Base-by-base conservation (phyloP, 2,888 invertebrate species). In the Metellina segmentata region DNA sequence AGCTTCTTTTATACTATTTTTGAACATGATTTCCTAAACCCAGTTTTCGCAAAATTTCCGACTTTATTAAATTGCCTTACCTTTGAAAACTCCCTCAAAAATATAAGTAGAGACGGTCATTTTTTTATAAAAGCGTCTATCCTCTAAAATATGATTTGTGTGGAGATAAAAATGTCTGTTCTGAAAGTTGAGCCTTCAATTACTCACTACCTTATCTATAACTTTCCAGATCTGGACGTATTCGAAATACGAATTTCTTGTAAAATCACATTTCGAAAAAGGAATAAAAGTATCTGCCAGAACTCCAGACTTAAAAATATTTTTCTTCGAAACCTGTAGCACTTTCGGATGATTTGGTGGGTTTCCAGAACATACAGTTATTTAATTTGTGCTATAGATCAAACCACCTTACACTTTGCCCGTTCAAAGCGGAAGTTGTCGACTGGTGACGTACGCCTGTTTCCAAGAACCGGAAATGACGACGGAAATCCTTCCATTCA, bases 401-500 rank as follows among this genome's bases (percentile, higher is more conserved):
- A 61, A 8, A 19, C 53, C 51, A 13, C n/a, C 77, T 85, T 74
- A 83, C 72, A 6, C 52, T 83, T 72, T 74, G 51, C 71, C 83
- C 19, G 51, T 74, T 51, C 72, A 20, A 77, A 86, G 49, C 86
- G 86, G 86, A 86, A 86, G 78, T 34, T 86, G 16, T 20, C 69
- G 11, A 70, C 61, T 79, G 52, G 49, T 81, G 69, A 75, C 74
- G 51, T 74, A 75, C 81, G 69, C 81, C 72, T 75, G 13, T 74
- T 81, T 75, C 61, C 19, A 52, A 75, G 34, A 48, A 69, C 51
- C 72, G 88, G 81, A 88, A 88, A 88, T 88, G 72, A 88, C 19
- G 53, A 13, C 74, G 72, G 81, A 88, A 74, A 88, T 88, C 81
- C 81, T 61, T 53, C 53, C 34, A 51, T 88, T 81, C 88, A 74